Evolutionary conservation across 1,140 invertebrate genomes (phyloP), one percentile per base, ranked within the genome.

Genomic region (Dreissena rostriformis): DNA sequence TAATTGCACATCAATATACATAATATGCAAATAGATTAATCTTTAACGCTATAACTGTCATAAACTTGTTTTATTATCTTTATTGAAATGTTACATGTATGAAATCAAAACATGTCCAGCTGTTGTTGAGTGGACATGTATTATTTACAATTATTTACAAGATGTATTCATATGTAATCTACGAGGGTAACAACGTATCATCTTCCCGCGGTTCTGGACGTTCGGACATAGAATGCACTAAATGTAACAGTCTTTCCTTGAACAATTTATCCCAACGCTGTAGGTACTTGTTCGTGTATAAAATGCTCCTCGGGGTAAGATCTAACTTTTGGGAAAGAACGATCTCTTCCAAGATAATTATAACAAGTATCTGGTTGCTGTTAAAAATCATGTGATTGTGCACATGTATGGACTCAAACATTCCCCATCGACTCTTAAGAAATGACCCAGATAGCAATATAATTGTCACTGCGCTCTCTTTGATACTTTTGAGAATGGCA

Each of bases 361-460:
- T 51, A 6, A 80, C 24, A 22, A 80, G 19, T 52, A 53, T 51
- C 24, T 80, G 63, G 22, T 65, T 24, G 24, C 57, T 72, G 12
- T 72, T 80, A 24, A 49, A n/a, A 1, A 80, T 80, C 2, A 68
- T 68, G n/a, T 51, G 12, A 28, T 80, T 39, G 29, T 80, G 67
- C 29, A 67, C 78, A 15, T 68, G 51, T 22, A 53, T 53, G 61
- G 71, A 80, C 71, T 80, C 78, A 80, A 80, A 80, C 17, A 67
- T 72, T 12, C 78, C 78, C 78, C 78, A 80, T 39, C 68, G 29
- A 49, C 78, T 80, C 15, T 57, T 61, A 24, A 80, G 53, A 51
- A 71, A 80, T n/a, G 70, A 24, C 26, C 57, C 53, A 22, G 51
- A 29, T 8, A 80, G 68, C 12, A 80, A 14, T n/a, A 80, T 24